phyloP scores from a whole-genome alignment of 2,888 invertebrate genomes.

The Nomada hirtipes region DNA sequence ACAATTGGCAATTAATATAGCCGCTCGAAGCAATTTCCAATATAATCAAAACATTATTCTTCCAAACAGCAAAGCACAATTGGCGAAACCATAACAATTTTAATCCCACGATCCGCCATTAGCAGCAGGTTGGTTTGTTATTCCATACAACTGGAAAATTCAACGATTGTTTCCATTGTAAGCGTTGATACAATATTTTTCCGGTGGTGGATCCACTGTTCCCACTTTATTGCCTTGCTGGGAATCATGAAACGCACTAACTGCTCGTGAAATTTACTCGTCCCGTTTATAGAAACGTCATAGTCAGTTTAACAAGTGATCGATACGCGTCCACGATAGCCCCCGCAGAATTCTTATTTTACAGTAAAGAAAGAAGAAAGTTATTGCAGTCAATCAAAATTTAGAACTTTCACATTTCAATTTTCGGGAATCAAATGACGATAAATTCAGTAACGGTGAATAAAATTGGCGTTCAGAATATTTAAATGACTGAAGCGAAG shows the following conservation, averaged over 20 bases:
- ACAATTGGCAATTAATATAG: neutral
- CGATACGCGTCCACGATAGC: neutral
- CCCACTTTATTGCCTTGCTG: constrained; percentile 3
- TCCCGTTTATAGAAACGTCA: neutral
- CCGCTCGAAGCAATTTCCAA: neutral
- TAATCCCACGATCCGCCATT: neutral
- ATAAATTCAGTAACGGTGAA: no score
- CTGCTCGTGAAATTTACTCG: neutral
- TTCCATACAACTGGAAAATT: neutral
- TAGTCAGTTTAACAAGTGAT: neutral
- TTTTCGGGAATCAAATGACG: no score
- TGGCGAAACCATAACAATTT: neutral
- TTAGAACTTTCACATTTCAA: no score
- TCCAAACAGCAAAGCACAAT: neutral
- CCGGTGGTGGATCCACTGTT: neutral
- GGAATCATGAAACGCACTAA: neutral
- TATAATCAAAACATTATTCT: neutral
- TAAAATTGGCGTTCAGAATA: no score
- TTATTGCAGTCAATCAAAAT: no score
- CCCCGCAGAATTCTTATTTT: no score
- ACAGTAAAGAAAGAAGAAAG: no score
- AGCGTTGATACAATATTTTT: constrained; percentile 25
- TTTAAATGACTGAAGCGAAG: no score
- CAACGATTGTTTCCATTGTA: neutral
- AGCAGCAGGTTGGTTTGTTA: neutral